Percentiles rank a stretch among this genome's conserved stretches.
Conservation (phyloP, 37 sponge, comb jelly and placozoan species). For the Geodia barretti region DNA sequence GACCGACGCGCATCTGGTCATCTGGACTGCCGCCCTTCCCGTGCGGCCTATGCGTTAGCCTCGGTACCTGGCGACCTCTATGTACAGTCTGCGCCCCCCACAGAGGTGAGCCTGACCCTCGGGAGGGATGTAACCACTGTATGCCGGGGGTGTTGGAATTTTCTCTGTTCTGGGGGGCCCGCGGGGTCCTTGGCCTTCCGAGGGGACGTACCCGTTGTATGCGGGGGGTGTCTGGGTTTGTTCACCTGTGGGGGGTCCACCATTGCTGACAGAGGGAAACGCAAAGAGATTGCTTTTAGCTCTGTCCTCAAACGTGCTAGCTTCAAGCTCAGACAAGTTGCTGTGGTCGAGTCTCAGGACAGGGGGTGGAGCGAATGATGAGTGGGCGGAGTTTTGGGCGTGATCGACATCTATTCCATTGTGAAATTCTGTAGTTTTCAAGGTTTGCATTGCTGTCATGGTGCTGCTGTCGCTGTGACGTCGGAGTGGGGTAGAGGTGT, state of each 20-base stretch:
- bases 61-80: no score
- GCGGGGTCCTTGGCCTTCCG: background rate
- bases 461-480: background rate
- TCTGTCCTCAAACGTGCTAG: constrained; percentile 22
- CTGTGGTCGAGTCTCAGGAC: constrained; percentile 30
- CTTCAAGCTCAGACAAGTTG: constrained; percentile 36
- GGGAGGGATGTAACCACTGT: background rate
- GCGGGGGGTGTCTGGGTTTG: background rate
- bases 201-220: background rate
- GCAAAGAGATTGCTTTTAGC: constrained; percentile 10
- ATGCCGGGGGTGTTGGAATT: background rate
- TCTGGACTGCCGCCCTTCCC: background rate
- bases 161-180: background rate
- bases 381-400: no score
- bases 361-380: background rate
- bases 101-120: background rate
- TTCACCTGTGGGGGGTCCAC: background rate
- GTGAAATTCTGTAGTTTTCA: no score
- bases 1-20: no score
- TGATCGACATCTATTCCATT: constrained; percentile 13
- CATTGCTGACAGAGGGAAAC: background rate
- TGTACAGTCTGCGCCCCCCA: background rate
- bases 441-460: no score
- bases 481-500: background rate
- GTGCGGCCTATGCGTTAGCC: background rate